These are phyloP conservation scores for Ciconia stormi DNA, from an alignment of 2,113 vertebrate species.

Conservation along the genomic window DNA sequence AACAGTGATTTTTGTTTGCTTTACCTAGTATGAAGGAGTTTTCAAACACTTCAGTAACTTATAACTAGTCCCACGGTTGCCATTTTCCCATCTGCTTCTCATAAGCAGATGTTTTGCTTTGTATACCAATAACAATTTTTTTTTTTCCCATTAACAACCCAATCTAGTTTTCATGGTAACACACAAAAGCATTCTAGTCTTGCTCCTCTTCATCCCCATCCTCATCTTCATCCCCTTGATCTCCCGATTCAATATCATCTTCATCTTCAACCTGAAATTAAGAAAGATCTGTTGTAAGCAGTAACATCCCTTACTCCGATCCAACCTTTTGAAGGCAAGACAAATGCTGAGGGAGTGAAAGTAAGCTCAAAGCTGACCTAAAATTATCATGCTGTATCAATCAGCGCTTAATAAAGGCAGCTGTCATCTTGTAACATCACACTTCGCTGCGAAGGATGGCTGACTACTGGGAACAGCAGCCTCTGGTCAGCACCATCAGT, in stretches of 20 bases:
- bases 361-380: not conserved
- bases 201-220: conserved; percentile 70
- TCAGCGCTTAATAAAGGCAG: not conserved
- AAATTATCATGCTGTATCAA: not conserved
- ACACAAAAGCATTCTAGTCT: conserved; percentile 21
- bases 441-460: not conserved
- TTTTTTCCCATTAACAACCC: not conserved
- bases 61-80: conserved; percentile 33
- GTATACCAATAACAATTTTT: conserved; percentile 15
- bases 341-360: not conserved
- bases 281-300: not conserved
- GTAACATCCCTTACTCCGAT: not conserved
- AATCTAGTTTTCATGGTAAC: not conserved
- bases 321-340: not conserved
- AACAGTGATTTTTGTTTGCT: conserved; percentile 33
- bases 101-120: conserved; percentile 31
- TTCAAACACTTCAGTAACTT: conserved; percentile 58
- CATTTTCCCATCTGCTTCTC: conserved; percentile 35
- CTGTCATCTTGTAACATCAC: fast-evolving
- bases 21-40: conserved; percentile 24
- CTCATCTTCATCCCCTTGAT: conserved; percentile 78
- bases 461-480: not conserved
- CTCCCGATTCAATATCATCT: conserved; percentile 78
- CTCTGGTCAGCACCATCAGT: not conserved
- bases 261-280: conserved; percentile 80